A percentile compares a stretch with the other conserved stretches of the same genome.
These are phyloP conservation scores for Euplagia quadripunctaria DNA, from an alignment of 2,888 invertebrate genomes.

Conservation along the genomic window DNA sequence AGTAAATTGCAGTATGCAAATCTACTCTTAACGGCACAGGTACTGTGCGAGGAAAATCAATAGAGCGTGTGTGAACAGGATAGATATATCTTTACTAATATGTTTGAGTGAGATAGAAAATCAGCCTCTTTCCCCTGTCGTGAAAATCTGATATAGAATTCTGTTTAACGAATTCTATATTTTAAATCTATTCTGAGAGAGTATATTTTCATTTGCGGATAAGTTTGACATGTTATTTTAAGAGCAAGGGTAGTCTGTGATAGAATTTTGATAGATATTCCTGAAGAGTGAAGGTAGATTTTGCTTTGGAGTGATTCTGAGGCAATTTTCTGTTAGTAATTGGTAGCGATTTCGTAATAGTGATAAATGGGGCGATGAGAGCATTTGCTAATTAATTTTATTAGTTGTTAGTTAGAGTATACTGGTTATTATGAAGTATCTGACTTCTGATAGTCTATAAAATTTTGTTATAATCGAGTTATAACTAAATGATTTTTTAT, in stretches of 20 bases:
- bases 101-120: slow-evolving; percentile 50
- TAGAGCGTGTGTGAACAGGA: slow-evolving; percentile 59
- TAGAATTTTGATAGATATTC: slow-evolving; percentile 22
- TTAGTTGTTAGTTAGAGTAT: slow-evolving; percentile 47
- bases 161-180: slow-evolving; percentile 21
- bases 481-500: not conserved
- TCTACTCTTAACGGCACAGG: slow-evolving; percentile 56
- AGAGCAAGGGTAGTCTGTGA: slow-evolving; percentile 8
- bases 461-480: not conserved
- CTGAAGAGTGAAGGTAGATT: not conserved
- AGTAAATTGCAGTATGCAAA: slow-evolving; percentile 72
- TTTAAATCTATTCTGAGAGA: fast-evolving
- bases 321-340: slow-evolving; percentile 63
- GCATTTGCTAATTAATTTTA: slow-evolving; percentile 65
- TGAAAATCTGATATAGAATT: slow-evolving; percentile 57
- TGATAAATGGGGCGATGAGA: slow-evolving; percentile 65
- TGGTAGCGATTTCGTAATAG: slow-evolving; percentile 75
- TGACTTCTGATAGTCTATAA: slow-evolving; percentile 4
- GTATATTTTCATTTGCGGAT: slow-evolving; percentile 20
- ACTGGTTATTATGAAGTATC: slow-evolving; percentile 1
- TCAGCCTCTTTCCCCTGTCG: slow-evolving; percentile 54
- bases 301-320: slow-evolving; percentile 21
- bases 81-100: not conserved
- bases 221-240: slow-evolving; percentile 26
- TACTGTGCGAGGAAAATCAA: slow-evolving; percentile 73